These are phyloP conservation scores for Ectemnius cavifrons DNA, from an alignment of 2,888 invertebrate species.

Conservation along the genomic window DNA sequence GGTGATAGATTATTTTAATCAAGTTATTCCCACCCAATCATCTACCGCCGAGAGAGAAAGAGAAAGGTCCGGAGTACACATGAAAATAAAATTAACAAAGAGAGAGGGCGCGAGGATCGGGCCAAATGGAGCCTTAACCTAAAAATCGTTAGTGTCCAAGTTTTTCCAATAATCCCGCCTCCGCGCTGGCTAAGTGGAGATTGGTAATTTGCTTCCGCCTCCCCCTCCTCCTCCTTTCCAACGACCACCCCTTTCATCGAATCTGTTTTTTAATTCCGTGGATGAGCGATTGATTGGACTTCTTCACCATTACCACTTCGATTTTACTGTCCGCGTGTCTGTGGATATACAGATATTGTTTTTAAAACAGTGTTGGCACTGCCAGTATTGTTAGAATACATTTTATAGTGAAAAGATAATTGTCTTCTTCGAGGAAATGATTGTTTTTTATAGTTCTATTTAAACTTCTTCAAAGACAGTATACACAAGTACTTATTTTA, in stretches of 20 bases:
- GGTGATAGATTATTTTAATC: conserved; percentile 73
- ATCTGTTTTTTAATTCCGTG: conserved; percentile 52
- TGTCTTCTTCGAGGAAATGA: no score
- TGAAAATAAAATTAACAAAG: conserved; percentile 57
- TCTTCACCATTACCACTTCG: not conserved
- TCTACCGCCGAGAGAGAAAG: conserved; percentile 25
- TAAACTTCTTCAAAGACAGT: no score
- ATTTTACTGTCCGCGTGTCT: no score
- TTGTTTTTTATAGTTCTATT: no score
- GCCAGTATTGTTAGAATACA: no score
- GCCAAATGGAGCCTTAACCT: conserved; percentile 39
- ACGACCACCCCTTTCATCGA: conserved; percentile 30
- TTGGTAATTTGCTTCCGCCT: conserved; percentile 40
- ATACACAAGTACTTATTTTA: no score
- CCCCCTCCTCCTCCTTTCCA: not conserved
- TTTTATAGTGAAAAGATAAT: no score
- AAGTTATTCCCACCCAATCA: conserved; percentile 64
- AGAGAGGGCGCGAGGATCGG: conserved; percentile 10
- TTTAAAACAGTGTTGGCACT: no score
- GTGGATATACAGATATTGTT: no score
- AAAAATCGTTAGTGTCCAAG: conserved; percentile 41
- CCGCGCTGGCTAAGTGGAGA: conserved; percentile 37
- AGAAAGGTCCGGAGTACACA: conserved; percentile 35
- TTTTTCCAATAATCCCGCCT: conserved; percentile 44
- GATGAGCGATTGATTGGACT: conserved; percentile 51